These are phyloP conservation scores for Pecten maximus DNA, from an alignment of 2,888 invertebrate species.

Conservation along the genomic window DNA sequence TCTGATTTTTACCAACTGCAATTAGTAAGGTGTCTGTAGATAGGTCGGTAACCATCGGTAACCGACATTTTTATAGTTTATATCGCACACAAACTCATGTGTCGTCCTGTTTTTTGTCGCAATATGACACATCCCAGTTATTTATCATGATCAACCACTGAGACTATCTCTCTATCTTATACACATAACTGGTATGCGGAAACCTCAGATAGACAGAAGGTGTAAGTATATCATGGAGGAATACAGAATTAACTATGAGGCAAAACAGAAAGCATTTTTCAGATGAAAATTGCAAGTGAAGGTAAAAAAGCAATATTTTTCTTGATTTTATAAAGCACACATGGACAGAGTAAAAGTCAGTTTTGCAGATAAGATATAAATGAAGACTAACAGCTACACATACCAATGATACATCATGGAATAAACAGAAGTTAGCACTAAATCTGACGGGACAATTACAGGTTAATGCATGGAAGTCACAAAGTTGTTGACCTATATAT, in stretches of 20 bases:
- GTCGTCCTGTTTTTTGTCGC: neutral
- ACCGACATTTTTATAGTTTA: neutral
- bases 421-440: too few relatives aligned
- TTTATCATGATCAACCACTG: neutral
- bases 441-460: too few relatives aligned
- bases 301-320: too few relatives aligned
- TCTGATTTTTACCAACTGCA: neutral
- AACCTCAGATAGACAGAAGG: neutral
- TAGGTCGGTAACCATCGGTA: neutral
- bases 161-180: neutral
- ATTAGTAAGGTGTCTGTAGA: neutral
- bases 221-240: neutral
- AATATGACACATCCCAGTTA: slow-evolving; percentile 13
- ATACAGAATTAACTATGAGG: neutral
- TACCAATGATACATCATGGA: neutral
- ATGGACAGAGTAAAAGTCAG: too few relatives aligned
- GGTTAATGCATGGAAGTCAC: too few relatives aligned
- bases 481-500: too few relatives aligned
- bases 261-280: too few relatives aligned
- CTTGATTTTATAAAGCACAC: too few relatives aligned
- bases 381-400: neutral
- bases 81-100: slow-evolving; percentile 27
- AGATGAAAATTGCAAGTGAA: too few relatives aligned
- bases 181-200: neutral
- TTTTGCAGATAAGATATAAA: too few relatives aligned